Percentiles rank a stretch among this genome's conserved stretches.
Conservation (phyloP, 2,797 vertebrate genomes). For the Ispidina lecontei region DNA sequence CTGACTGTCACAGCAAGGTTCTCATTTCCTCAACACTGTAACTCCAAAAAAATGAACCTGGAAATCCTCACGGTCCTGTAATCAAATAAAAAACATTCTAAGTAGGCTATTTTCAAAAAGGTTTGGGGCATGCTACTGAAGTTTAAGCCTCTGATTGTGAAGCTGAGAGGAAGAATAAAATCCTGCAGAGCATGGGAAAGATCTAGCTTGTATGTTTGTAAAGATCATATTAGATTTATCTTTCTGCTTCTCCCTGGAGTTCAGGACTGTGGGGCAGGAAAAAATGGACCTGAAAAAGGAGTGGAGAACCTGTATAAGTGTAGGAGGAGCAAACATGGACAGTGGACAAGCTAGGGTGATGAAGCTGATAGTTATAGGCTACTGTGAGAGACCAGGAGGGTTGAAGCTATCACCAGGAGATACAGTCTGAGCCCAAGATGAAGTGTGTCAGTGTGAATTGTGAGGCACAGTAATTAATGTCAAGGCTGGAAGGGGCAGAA, state of each 20-base stretch:
- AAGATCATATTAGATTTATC: background rate
- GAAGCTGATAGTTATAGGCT: background rate
- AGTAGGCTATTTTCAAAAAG: background rate
- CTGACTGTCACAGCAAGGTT: background rate
- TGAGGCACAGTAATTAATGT: conserved; percentile 26
- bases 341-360: background rate
- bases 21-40: background rate
- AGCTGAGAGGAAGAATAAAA: background rate
- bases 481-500: conserved; percentile 24
- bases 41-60: background rate
- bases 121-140: background rate
- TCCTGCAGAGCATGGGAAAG: background rate
- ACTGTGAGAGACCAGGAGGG: background rate
- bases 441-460: background rate
- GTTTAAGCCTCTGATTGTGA: background rate
- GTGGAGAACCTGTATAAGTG: background rate
- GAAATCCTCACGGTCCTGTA: background rate
- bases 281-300: background rate
- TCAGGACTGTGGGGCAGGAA: background rate
- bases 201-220: background rate
- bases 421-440: background rate
- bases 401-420: background rate
- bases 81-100: background rate
- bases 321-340: background rate
- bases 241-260: background rate